Conservation (phyloP, 2,113 vertebrate species). For the Eonycteris spelaea region DNA sequence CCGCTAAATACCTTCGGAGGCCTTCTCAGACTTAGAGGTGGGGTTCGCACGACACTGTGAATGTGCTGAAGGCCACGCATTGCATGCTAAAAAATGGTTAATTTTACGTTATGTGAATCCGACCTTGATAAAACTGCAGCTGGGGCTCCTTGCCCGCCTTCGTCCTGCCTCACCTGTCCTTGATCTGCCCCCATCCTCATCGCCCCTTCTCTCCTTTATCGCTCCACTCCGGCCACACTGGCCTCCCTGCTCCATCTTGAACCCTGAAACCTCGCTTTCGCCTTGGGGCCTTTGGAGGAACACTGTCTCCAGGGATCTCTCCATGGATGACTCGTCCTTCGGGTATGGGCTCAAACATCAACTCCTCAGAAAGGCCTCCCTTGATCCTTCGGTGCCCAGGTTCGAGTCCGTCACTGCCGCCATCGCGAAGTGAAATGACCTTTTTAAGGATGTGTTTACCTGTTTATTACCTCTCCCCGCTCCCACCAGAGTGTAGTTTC, state of each 20-base stretch:
- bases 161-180: not conserved
- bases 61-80: not conserved
- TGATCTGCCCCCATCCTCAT: not conserved
- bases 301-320: not conserved
- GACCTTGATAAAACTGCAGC: not conserved
- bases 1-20: not conserved
- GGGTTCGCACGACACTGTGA: rapidly evolving
- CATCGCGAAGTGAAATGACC: not conserved
- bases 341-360: not conserved
- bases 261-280: not conserved
- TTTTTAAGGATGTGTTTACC: not conserved
- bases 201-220: rapidly evolving
- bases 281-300: not conserved
- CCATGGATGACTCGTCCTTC: not conserved
- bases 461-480: not conserved
- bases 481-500: not conserved
- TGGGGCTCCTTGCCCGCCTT: not conserved
- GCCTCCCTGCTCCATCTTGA: not conserved
- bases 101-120: not conserved
- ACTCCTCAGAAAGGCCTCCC: not conserved
- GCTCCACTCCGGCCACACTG: not conserved
- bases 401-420: not conserved
- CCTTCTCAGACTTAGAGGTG: not conserved
- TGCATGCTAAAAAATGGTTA: not conserved
- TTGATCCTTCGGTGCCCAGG: not conserved